These are phyloP conservation scores for Pseudochirops corinnae DNA, from an alignment of 2,797 vertebrate genomes.

Conservation along the genomic window DNA sequence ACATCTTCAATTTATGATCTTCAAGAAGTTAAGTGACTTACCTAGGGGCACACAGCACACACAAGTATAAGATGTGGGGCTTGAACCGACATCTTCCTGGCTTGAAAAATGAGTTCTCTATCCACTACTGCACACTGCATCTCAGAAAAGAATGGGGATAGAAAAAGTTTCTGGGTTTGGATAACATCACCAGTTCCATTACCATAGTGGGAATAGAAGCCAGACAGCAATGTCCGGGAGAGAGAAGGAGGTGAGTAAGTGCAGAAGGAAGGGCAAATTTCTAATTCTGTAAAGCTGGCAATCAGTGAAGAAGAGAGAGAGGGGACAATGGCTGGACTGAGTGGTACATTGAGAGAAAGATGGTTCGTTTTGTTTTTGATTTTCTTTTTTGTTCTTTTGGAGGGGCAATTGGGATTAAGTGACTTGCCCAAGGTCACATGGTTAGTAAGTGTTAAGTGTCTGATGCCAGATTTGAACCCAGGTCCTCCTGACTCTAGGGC, in stretches of 20 bases:
- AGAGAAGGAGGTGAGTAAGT: background rate
- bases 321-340: background rate
- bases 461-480: no score
- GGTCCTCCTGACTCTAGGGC: no score
- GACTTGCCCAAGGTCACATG: no score
- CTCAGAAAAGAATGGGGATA: background rate
- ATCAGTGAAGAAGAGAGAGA: background rate
- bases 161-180: background rate
- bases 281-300: background rate
- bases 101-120: background rate
- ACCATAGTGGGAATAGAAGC: background rate
- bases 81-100: background rate
- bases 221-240: background rate
- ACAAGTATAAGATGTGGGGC: background rate
- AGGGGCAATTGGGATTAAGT: no score
- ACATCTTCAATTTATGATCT: background rate
- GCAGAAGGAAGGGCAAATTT: background rate
- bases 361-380: background rate
- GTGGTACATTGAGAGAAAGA: background rate
- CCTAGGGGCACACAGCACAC: background rate
- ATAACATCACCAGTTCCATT: background rate
- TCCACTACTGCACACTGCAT: no score
- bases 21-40: background rate
- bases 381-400: no score
- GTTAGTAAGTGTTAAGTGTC: no score